Base-by-base conservation (phyloP, 2,888 invertebrate species). In the Stratiomys singularior region DNA sequence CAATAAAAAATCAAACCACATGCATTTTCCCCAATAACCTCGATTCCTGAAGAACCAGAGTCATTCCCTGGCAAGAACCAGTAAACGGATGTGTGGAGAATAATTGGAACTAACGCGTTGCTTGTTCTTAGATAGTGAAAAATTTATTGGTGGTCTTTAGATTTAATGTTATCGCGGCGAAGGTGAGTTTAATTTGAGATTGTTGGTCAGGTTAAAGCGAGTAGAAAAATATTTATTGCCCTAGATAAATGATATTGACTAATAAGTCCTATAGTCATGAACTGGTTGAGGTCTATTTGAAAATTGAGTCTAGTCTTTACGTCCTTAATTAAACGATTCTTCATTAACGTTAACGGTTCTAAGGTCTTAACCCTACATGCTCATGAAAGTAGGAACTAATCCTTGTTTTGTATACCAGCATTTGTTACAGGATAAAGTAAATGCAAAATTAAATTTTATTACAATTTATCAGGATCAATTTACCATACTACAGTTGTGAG, bases 21-120 rank as follows among this genome's bases (percentile, higher is more conserved):
- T 37, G 37, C 9, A 37, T 37, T 37, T 37, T 37, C 37, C 3
- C 37, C 37, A 9, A 37, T 9, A 37, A 37, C 37, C 37, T 37
- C 37, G 37, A 37, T 37, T 37, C 37, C 9, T 9, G 37, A 9
- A 9, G 9, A 37, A 3, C 3, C 37, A 5, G 9, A 37, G 9
- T 37, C 37, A 9, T 37, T 37, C 37, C 37, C 37, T 37, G 27
- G 23, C 27, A 27, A 30, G 13, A 63, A 25, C 7, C 11, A 27
- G 18, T 18, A 25, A 64, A 64, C 9, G 37, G 9, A 3, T 37
- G 37, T 37, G 37, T 3, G 37, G 37, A 37, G 37, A 37, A 37
- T 37, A 64, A 64, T 64, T 64, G 64, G 58, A 58, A 58, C 58
- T 58, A 58, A 58, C 18, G 58, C 58, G 58, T 37, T 37, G 9